These are phyloP conservation scores for Conus ventricosus DNA, from an alignment of 1,140 invertebrate genomes.

Conservation along the genomic window DNA sequence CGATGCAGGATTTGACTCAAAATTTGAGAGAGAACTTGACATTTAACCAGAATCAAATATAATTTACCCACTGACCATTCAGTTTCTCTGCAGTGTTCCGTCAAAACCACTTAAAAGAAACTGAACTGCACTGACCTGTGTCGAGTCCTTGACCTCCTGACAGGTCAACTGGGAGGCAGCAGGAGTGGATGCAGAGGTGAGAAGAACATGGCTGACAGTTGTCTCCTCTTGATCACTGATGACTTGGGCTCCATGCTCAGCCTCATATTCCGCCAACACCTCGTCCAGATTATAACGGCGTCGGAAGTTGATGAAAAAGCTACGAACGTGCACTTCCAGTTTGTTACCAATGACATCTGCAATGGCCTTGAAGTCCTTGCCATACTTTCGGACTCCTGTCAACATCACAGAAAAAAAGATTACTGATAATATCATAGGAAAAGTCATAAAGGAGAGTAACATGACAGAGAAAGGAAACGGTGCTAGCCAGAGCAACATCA, in stretches of 20 bases:
- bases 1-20: too few species aligned
- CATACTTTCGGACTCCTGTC: slow-evolving; percentile 89
- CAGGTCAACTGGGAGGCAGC: neutral
- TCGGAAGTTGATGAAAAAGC: slow-evolving; percentile 93
- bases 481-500: too few species aligned
- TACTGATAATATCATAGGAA: neutral
- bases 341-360: slow-evolving; percentile 96
- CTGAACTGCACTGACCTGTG: neutral
- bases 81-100: too few species aligned
- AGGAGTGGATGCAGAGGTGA: neutral
- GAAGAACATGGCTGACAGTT: neutral
- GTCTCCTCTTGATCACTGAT: slow-evolving; percentile 73
- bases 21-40: too few species aligned
- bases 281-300: slow-evolving; percentile 93
- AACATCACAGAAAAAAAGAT: neutral
- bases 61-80: too few species aligned
- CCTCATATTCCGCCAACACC: slow-evolving; percentile 91
- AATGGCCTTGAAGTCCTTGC: slow-evolving; percentile 96
- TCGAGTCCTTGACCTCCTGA: neutral
- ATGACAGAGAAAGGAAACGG: too few species aligned
- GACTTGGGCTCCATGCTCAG: slow-evolving; percentile 81
- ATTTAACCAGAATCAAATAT: too few species aligned
- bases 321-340: slow-evolving; percentile 91
- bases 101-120: too few species aligned
- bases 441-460: too few species aligned